Base-by-base conservation (phyloP, 2,113 vertebrate species). In the Glaucidium brasilianum region DNA sequence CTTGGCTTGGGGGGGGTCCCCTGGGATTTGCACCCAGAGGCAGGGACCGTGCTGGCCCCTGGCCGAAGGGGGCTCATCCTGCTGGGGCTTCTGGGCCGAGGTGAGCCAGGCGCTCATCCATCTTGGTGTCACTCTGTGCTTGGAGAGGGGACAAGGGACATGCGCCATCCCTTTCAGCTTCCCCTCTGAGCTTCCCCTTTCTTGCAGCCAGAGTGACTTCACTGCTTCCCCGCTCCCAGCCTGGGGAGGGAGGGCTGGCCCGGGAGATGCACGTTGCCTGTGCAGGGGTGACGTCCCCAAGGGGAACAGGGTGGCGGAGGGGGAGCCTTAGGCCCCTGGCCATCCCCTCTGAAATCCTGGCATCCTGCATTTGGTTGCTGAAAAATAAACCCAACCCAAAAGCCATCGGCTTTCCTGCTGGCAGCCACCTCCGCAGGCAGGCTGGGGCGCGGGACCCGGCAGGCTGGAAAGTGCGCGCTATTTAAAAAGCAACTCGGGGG, bases 101-200 rank as follows among this genome's bases (percentile, higher is more conserved):
- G 71, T 0, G 0, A 49, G 27, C 30, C 32, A 52, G 62, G 43
- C 18, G 5, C 10, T 92, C 47, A 15, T 72, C 67, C 75, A 29
- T 90, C 82, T 85, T 1, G 1, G 20, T 56, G 63, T 23, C 79
- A 73, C 83, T 86, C 22, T n/a, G 50, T 81, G 76, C 39, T 22
- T 2, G 5, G 83, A 76, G 45, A 80, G 64, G 88, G 41, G 69
- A 91, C 73, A 41, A 52, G 75, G 49, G 58, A 90, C 66, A 49
- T 59, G 53, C 15, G 1, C 52, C 3, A 0, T 85, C 43, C 41
- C 47, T 94, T 84, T 80, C 67, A 74, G 83, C 96, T 96, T 97
- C 96, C 93, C n/a, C 86, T 96, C 95, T 91, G 3, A 20, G 47
- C 94, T 96, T 96, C 96, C 93, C 11, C 55, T 92, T 96, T 95